Base-by-base conservation (phyloP, 2,888 invertebrate species). In the Drosophila meridiana region DNA sequence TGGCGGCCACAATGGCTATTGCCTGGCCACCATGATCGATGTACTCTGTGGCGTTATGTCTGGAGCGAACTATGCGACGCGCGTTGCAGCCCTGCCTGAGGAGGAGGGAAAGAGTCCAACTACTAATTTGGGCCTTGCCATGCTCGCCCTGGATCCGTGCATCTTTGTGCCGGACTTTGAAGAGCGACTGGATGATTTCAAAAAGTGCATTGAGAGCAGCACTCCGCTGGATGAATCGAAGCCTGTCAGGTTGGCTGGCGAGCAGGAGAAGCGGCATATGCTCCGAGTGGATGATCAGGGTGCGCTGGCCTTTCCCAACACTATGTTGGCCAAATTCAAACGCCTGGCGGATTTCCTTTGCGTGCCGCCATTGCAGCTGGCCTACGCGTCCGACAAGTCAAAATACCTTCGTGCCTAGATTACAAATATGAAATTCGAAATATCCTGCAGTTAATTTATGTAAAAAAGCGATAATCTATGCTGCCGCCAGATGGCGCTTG, bases 31-130 rank as follows among this genome's bases (percentile, higher is more conserved):
- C 30, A 59, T 86, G 32, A 86, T 83, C 4, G 83, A 83, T 63
- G 13, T 83, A 0, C 43, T 83, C 0, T 78, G 78, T 28, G 83
- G 86, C 0, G 83, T 83, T 4, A 65, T 86, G 59, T 78, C 83
- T 0, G 83, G 86, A 0, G 72, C 86, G 7, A 67, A 73, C 14
- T 86, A 80, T 43, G 55, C 76, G n/a, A 78, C 69, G 2, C 69
- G 48, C 0, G 67, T 86, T 9, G 69, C 74, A 4, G 52, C 61
- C n/a, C 74, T 52, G 64, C 64, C 64, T 45, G 0, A 56, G 0
- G 45, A 65, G 0, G 0, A 26, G 50, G 14, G 13, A 7, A 36
- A 34, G 11, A 1, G 2, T 7, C 6, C 52, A 7, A 6, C 7
- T 11, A 36, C 78, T 1, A 76, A 83, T 30, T 32, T 83, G 3